Evolutionary conservation across 2,888 invertebrate species (phyloP), one percentile per base, ranked within the genome.

Genomic region (Tetheella fluctuosa): DNA sequence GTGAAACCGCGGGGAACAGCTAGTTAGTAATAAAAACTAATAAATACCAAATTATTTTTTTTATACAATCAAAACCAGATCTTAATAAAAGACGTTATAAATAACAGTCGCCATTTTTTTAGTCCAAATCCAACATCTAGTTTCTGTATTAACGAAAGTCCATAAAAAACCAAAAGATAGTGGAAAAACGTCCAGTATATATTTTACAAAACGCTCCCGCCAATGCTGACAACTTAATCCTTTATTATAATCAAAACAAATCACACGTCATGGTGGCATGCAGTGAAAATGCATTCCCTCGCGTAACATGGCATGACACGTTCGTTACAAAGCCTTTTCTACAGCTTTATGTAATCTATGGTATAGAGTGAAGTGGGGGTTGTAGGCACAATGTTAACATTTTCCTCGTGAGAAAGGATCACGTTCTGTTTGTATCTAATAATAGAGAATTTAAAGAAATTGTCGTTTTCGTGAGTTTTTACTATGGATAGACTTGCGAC

Each of bases 221-320:
- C 58, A 25, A 17, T 60, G 57, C 67, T 57, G 56, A 52, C 58
- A 8, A 2, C 52, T 67, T 28, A 20, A 15, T 23, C 59, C 66
- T n/a, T 39, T 56, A 58, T 13, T 61, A 34, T 48, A 61, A 68
- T 57, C 54, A 20, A 48, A 48, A 58, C 66, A 66, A 67, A 65
- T 56, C 57, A 60, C 52, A 56, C 37, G 34, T 34, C 55, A 34
- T 52, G 48, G 48, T 48, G 34, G 54, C 54, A 28, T 59, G 53
- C 61, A 69, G 72, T 69, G 77, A 76, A 80, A 85, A 81, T 78
- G 74, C 76, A 76, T 78, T 77, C 72, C 77, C 63, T 61, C 62
- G 73, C 71, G 76, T 73, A 66, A 67, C 61, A 56, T 58, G 59
- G 63, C 67, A 68, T 63, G 65, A 28, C 30, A n/a, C 34, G 55